Evolutionary conservation across 1,140 invertebrate genomes (phyloP), one percentile per base, ranked within the genome.

Genomic region (Littorina saxatilis): DNA sequence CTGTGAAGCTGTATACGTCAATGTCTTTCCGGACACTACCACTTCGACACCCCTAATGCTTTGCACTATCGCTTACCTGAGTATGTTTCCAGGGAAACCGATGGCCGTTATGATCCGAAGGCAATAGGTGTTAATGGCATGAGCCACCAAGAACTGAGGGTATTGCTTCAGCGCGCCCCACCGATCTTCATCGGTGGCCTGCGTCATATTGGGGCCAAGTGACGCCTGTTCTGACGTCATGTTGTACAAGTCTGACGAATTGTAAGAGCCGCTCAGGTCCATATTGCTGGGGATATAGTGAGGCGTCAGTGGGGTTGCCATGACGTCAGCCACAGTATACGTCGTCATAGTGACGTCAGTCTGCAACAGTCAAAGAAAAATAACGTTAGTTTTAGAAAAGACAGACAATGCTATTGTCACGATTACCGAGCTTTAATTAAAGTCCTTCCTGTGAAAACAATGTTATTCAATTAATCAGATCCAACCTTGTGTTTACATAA

Each of bases 121-220:
- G 61, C 89, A 90, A 61, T 90, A 87, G 0, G 73, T 82, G 72
- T 90, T 88, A 17, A 90, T 83, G 40, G 82, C 82, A 52, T 68
- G 55, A 13, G 82, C 85, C 9, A 76, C 66, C 50, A 55, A 77
- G 39, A 82, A 83, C 13, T 79, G 58, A 0, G 23, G 29, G 72
- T 68, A 85, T 27, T 72, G 29, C 20, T 85, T 79, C 29, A 83
- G 27, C 9, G 35, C 7, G 23, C 79, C 79, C n/a, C 55, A 82
- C 35, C 17, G 13, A n/a, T n/a, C n/a, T 23, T 78, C 78, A 20
- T 70, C 77, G 2, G 2, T 78, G 2, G 32, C n/a, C 39, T 37
- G 58, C 50, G 50, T 58, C 50, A 74, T 43, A n/a, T 13, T 50
- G 0, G 50, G 5, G 20, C 11, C 39, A 27, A 35, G 23, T 39